A percentile compares a stretch with the other conserved stretches of the same genome.
phyloP scores from a whole-genome alignment of 2,113 vertebrate species.

The Menura novaehollandiae region DNA sequence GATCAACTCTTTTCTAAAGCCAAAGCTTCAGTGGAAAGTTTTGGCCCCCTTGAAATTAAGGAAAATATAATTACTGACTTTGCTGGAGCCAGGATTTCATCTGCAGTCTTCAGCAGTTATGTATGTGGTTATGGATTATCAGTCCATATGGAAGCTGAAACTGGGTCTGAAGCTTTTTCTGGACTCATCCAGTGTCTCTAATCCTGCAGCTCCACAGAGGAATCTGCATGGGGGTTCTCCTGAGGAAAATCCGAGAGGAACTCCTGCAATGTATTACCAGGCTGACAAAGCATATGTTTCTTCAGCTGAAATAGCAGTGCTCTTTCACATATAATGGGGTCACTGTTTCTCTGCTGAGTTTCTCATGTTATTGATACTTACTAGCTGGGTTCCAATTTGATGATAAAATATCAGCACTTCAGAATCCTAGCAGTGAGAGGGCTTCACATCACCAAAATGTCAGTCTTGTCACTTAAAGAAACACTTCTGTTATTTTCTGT shows the following conservation, averaged over 20 bases:
- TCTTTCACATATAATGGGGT: neutral
- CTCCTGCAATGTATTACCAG: neutral
- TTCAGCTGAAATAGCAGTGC: neutral
- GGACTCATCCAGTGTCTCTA: neutral
- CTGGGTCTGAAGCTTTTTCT: neutral
- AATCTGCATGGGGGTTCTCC: neutral
- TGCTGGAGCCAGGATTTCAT: neutral
- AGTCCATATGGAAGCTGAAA: neutral
- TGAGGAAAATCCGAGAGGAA: neutral
- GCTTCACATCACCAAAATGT: conserved; percentile 7
- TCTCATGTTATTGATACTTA: conserved; percentile 2
- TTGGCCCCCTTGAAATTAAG: neutral
- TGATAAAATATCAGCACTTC: conserved; percentile 29
- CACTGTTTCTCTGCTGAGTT: conserved; percentile 1
- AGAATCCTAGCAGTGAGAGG: neutral
- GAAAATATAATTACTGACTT: neutral
- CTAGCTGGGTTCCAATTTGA: neutral
- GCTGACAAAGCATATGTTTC: neutral
- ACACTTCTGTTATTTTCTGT: neutral
- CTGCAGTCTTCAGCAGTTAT: neutral
- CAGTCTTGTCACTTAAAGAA: neutral
- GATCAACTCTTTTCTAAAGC: neutral
- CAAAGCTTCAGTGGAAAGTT: neutral
- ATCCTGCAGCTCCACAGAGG: neutral
- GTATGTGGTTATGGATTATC: neutral